Evolutionary conservation across 2,888 invertebrate genomes (phyloP).

Genomic region (Nasonovia ribisnigri): DNA sequence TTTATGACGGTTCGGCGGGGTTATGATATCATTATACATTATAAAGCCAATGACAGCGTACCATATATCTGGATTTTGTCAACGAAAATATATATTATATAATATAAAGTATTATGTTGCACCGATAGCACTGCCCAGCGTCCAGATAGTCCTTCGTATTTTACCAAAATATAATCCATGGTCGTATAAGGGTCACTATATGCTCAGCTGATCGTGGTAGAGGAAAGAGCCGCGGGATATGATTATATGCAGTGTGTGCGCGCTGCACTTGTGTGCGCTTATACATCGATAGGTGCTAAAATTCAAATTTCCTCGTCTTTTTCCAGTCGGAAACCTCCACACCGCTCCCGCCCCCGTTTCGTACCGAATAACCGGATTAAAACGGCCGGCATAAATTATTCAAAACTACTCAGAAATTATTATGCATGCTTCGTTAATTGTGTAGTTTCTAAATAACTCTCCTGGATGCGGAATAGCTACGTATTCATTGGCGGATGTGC

Average conservation of each 20-base stretch:
- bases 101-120: neutral
- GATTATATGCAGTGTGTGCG: neutral
- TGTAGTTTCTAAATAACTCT: conserved; percentile 41
- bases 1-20: neutral
- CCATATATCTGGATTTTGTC: neutral
- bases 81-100: neutral
- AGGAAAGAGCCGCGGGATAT: conserved; percentile 4
- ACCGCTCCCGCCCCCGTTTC: neutral
- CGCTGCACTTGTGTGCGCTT: neutral
- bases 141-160: neutral
- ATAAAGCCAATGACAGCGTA: neutral
- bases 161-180: neutral
- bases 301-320: conserved; percentile 47
- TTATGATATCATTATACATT: neutral
- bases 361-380: conserved; percentile 55
- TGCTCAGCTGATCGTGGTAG: neutral
- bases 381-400: conserved; percentile 55
- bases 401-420: conserved; percentile 45
- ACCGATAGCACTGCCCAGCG: neutral
- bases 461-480: neutral
- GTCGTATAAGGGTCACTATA: neutral
- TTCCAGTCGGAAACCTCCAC: conserved; percentile 21
- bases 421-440: conserved; percentile 58
- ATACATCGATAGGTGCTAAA: conserved; percentile 23
- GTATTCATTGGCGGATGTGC: neutral